Base-by-base conservation (phyloP, 1,140 invertebrate genomes). In the Steinernema feltiae region DNA sequence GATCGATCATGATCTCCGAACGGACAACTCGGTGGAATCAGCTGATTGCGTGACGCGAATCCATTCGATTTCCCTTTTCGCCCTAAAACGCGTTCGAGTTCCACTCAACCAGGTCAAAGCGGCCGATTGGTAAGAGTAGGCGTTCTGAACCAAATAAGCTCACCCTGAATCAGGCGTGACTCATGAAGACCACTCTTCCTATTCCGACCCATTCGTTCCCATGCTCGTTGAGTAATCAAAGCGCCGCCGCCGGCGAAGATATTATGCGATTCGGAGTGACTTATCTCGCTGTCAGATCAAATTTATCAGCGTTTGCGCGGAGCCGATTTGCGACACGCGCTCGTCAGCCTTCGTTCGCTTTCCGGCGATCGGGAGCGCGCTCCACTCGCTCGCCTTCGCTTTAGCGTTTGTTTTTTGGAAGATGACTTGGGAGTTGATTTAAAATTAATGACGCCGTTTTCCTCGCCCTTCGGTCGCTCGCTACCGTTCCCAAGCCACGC, bases 231-330 rank as follows among this genome's bases (percentile, higher is more conserved):
- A 27, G 2, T 15, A 27, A 63, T 15, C 53, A 46, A 46, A 46
- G 53, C 24, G 7, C 53, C 7, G 53, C 7, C 18, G 7, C 35
- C 35, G 7, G 7, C 7, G 35, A 41, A 18, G 53, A 63, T 63
- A 63, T 27, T 27, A 63, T 63, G 53, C 15, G 12, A 63, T 27
- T 21, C 53, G 53, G 24, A 27, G n/a, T 63, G 53, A 63, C 53
- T 63, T 63, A 63, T 63, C 53, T 63, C 53, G 53, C 53, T 63
- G 53, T 63, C 53, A 63, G 53, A 63, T 63, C 53, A 27, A 27
- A 63, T 63, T 41, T 63, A 63, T 63, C 53, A 27, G 24, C 53
- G 41, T 46, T 46, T 46, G 7, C n/a, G 35, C 35, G 35, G 35
- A 27, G 53, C 24, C 53, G 24, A 63, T 15, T 46, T 46, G 41